Percentiles rank a stretch among this genome's conserved stretches.
Conservation (phyloP, 2,888 invertebrate genomes). For the Heliconius ismenius region DNA sequence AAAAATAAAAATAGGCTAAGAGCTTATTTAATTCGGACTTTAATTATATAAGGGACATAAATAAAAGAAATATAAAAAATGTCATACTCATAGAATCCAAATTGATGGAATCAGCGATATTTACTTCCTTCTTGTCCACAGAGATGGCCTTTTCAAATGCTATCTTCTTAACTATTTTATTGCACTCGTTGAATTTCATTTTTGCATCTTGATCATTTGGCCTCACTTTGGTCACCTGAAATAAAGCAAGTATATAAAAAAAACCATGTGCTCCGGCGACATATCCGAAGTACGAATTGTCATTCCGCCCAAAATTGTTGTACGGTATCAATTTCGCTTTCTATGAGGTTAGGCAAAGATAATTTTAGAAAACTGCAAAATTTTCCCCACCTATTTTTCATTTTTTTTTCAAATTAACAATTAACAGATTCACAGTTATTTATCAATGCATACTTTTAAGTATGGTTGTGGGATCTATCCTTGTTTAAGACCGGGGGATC, state of each 20-base stretch:
- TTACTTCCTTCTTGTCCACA: constrained; percentile 92
- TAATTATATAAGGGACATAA: no score
- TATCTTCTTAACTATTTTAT: constrained; percentile 95
- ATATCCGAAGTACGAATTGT: neutral
- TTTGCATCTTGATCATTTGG: constrained; percentile 98
- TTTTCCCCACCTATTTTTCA: no score
- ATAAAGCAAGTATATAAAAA: constrained; percentile 30
- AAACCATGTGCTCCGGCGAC: no score
- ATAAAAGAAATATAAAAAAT: neutral
- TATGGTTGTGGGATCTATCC: no score
- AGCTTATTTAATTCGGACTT: no score
- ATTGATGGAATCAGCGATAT: constrained; percentile 93
- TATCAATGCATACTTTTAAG: no score
- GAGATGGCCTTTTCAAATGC: constrained; percentile 99
- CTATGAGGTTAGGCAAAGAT: no score
- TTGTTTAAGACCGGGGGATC: no score
- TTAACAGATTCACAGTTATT: no score
- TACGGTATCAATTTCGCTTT: neutral
- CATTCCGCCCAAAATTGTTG: neutral
- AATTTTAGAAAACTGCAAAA: no score
- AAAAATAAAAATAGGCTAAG: neutral
- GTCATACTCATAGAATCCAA: constrained; percentile 93
- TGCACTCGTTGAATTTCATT: constrained; percentile 95
- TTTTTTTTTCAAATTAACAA: no score
- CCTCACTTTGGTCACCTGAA: constrained; percentile 92